Evolutionary conservation across 1,140 invertebrate species (phyloP).

Genomic region (Bombus soroeensis): DNA sequence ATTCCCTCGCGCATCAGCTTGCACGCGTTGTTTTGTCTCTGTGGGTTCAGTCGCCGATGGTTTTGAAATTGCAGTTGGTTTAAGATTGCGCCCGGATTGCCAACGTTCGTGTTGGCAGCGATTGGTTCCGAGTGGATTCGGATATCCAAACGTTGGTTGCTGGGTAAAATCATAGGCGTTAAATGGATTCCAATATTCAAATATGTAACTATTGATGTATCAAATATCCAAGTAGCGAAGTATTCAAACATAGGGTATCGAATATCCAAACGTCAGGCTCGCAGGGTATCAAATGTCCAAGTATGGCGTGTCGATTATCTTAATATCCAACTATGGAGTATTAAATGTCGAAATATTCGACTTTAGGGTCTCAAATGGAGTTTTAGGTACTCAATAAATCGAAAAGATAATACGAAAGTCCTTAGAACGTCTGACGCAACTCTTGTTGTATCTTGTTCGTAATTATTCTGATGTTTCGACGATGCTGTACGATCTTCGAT

Average conservation of each 20-base stretch:
- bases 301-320: neutral
- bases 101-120: neutral
- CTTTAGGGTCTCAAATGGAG: neutral
- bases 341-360: neutral
- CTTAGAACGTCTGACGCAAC: no score
- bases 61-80: neutral
- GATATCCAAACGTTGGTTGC: neutral
- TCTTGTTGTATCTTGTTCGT: no score
- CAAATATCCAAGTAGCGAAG: neutral
- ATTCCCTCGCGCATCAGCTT: neutral
- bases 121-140: neutral
- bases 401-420: no score
- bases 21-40: neutral
- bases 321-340: neutral
- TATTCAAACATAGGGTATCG: neutral
- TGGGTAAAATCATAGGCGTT: neutral
- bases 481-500: no score
- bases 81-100: neutral
- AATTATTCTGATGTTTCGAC: fast-evolving
- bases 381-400: neutral
- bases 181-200: neutral
- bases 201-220: neutral
- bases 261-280: neutral
- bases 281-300: neutral
- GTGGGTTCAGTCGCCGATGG: neutral